These are phyloP conservation scores for honey bee (Apis mellifera) DNA, from an alignment of 1,140 invertebrate species.

Conservation along the genomic window DNA sequence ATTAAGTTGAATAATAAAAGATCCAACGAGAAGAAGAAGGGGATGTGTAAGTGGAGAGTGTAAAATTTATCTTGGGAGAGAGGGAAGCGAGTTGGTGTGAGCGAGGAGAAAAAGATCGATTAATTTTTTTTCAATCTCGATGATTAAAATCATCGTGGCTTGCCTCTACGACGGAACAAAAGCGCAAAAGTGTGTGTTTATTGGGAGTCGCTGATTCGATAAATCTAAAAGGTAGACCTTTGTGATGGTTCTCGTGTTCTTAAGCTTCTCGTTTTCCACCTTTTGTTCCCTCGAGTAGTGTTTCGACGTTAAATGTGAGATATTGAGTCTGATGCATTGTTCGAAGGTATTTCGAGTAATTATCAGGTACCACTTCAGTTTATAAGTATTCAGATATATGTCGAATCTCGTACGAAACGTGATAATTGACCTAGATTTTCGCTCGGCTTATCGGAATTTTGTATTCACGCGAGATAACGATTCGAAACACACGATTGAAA, in stretches of 20 bases:
- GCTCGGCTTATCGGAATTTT: too few relatives aligned
- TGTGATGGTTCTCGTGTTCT: constrained; percentile 4
- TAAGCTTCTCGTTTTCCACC: neutral
- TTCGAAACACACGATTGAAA: neutral
- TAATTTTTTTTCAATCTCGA: neutral
- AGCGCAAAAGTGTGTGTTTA: neutral
- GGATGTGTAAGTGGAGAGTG: too few relatives aligned
- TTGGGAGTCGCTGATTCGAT: neutral
- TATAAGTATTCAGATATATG: neutral
- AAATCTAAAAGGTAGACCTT: neutral
- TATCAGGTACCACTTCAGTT: neutral
- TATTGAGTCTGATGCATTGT: neutral
- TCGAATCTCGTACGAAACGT: neutral
- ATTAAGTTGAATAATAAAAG: too few relatives aligned
- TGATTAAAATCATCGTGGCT: neutral
- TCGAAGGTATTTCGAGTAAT: neutral
- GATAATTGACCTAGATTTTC: neutral
- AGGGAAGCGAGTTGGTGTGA: too few relatives aligned
- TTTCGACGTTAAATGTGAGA: neutral
- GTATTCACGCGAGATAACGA: too few relatives aligned
- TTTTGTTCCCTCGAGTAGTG: neutral
- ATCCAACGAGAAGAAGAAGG: too few relatives aligned
- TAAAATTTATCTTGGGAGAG: too few relatives aligned
- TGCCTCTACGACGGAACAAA: neutral
- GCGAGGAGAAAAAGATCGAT: too few relatives aligned